Percentiles rank a stretch among this genome's conserved stretches.
Conservation (phyloP, 2,888 invertebrate species). For the Hanleya hanleyi region DNA sequence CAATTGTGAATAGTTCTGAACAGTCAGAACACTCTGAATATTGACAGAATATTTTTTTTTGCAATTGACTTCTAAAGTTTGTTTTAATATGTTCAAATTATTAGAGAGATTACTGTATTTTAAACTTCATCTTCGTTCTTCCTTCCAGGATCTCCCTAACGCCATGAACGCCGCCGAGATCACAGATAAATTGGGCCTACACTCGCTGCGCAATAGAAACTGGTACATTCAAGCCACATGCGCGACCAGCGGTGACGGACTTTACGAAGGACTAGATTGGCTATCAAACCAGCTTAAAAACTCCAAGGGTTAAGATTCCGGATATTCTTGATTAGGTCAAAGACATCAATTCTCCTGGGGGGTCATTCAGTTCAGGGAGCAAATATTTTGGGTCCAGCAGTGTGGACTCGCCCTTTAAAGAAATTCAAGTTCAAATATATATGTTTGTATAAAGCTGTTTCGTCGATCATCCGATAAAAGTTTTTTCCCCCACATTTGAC, state of each 20-base stretch:
- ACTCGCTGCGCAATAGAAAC: slow-evolving; percentile 98
- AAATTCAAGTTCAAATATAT: no score
- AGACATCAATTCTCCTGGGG: not conserved
- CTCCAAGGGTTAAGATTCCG: slow-evolving; percentile 15
- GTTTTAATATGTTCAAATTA: not conserved
- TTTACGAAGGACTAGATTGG: slow-evolving; percentile 99
- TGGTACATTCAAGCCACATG: slow-evolving; percentile 78
- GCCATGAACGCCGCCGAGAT: slow-evolving; percentile 99
- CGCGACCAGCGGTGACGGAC: slow-evolving; percentile 98
- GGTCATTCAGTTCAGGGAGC: not conserved
- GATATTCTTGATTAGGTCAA: not conserved
- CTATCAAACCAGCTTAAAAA: slow-evolving; percentile 99
- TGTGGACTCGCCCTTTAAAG: not conserved
- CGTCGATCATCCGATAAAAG: no score
- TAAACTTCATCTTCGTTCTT: slow-evolving; percentile 27
- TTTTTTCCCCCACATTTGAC: no score
- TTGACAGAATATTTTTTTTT: no score
- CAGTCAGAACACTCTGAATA: no score
- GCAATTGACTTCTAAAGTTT: no score
- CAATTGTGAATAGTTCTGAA: no score
- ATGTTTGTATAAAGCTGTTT: no score
- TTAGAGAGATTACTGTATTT: no score
- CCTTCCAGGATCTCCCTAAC: slow-evolving; percentile 94
- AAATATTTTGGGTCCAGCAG: not conserved
- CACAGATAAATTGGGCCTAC: slow-evolving; percentile 98